Evolutionary conservation across 53 echinoderm and acorn worm species (phyloP), one percentile per base, ranked within the genome.

Genomic region (Temnopleurus reevesii): DNA sequence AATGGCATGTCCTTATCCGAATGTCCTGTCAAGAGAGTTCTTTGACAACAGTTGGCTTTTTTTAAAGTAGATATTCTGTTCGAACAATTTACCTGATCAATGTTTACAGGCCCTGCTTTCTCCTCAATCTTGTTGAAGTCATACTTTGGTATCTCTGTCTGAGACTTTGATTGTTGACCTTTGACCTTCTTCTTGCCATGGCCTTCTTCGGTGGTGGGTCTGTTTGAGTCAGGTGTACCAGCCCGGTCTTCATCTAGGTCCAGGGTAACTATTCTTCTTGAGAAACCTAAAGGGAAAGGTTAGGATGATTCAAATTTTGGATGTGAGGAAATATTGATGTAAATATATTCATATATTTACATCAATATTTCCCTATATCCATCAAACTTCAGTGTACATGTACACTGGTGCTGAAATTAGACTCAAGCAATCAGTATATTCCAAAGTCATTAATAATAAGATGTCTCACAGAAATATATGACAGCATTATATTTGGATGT

Each of bases 121-220:
- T 92, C 91, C 46, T 93, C 95, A 31, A 91, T 81, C 57, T 95
- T 96, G 45, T 93, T 91, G 90, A 96, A 96, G 91, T 96, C 94
- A 89, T 89, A 96, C 46, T 93, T 91, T 8, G 93, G 93, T 3
- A 93, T 77, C 21, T 86, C 53, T 13, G 7, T 17, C 0, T 34
- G 35, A 2, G 88, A 71, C 38, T 59, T 59, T 29, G 12, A 19
- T 15, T 30, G 31, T 21, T 36, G 59, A 38, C 58, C 46, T 49
- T 86, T 86, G 21, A 24, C 34, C 71, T 64, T 87, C 38, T 83
- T 59, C 89, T 76, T 38, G 81, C 66, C 3, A 59, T 66, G n/a
- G 25, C 64, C 46, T 21, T 89, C 60, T 49, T 90, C 59, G 10
- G 23, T 25, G 9, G 77, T 89, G 6, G 92, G 93, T 17, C 96